A percentile compares a stretch with the other conserved stretches of the same genome.
Conservation (phyloP, 1,140 invertebrate genomes). For the honey bee (Apis mellifera) region Amel_HAv3.1 CM009933.2:2527001-2527500, state of each 20-base stretch:
- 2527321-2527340: constrained; percentile 1
- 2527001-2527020: background rate
- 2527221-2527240: background rate
- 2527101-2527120: background rate
- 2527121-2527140: background rate
- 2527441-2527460: background rate
- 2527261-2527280: background rate
- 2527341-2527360: constrained; percentile 45
- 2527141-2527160: background rate
- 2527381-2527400: constrained; percentile 24
- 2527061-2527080: background rate
- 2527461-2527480: background rate
- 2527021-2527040: background rate
- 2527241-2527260: background rate
- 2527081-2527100: background rate
- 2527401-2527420: constrained; percentile 5
- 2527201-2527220: background rate
- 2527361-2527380: constrained; percentile 53
- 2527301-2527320: background rate
- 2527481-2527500: background rate
- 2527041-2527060: background rate
- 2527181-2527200: background rate
- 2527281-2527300: background rate
- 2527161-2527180: background rate
- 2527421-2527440: constrained; percentile 21